A percentile compares a stretch with the other conserved stretches of the same genome.
Conservation (phyloP, 2,888 invertebrate species). For the Hyalella azteca region DNA sequence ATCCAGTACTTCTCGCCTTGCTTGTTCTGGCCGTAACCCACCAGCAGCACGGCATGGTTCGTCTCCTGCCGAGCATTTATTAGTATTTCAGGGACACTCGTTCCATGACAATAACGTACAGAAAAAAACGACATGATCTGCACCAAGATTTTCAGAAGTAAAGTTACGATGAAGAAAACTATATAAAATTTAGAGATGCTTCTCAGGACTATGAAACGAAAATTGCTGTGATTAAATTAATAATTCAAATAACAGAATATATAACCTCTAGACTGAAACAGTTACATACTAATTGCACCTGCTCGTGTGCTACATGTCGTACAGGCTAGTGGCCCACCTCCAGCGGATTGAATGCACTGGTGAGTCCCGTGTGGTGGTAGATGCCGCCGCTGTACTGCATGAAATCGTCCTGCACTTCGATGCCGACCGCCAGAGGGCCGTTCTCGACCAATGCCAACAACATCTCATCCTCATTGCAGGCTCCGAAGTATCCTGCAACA, state of each 20-base stretch:
- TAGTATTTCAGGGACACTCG: too few relatives aligned
- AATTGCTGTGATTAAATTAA: too few relatives aligned
- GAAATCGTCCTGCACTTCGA: conserved; percentile 60
- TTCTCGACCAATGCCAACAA: conserved; percentile 63
- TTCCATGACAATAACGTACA: too few relatives aligned
- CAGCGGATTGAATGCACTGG: conserved; percentile 53
- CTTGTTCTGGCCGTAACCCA: conserved; percentile 65
- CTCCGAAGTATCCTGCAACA: conserved; percentile 60
- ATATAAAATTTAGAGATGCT: too few relatives aligned
- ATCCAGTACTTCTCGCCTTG: conserved; percentile 60
- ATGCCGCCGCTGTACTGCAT: conserved; percentile 63
- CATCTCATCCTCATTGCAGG: conserved; percentile 65
- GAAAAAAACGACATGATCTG: too few relatives aligned
- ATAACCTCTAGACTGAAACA: too few relatives aligned
- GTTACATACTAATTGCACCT: too few relatives aligned
- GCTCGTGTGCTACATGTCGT: too few relatives aligned
- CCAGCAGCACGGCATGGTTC: conserved; percentile 66
- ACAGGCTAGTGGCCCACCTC: too few relatives aligned
- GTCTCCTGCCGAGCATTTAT: conserved; percentile 64
- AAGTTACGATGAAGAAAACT: background rate
- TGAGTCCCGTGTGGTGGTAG: conserved; percentile 63
- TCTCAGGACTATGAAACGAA: too few relatives aligned
- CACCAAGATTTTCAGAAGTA: background rate
- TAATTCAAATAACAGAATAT: too few relatives aligned
- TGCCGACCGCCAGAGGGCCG: conserved; percentile 65